These are phyloP conservation scores for Osmoderma eremita DNA, from an alignment of 2,888 invertebrate species.

Conservation along the genomic window DNA sequence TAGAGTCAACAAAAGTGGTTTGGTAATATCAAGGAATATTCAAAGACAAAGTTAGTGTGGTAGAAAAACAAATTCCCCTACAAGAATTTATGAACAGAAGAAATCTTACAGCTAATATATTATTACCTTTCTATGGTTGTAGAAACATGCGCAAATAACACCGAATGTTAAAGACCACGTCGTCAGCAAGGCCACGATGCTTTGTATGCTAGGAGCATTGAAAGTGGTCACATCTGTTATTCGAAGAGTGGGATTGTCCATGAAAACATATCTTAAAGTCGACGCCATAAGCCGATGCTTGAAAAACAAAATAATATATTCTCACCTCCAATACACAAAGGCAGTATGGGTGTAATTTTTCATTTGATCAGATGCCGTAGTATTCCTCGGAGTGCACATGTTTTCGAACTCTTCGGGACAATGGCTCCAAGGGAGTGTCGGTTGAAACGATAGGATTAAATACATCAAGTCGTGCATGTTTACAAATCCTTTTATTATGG, in stretches of 20 bases:
- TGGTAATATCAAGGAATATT: too few species aligned
- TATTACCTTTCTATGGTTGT: conserved; percentile 34
- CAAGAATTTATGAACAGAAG: not conserved
- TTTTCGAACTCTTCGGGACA: conserved; percentile 39
- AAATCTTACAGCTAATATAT: not conserved
- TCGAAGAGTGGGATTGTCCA: conserved; percentile 32
- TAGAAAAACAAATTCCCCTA: not conserved
- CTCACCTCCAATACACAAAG: conserved; percentile 43
- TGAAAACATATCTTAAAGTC: conserved; percentile 39
- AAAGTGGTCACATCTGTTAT: conserved; percentile 4
- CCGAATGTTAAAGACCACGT: conserved; percentile 38
- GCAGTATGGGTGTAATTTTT: conserved; percentile 6
- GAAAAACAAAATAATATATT: too few species aligned
- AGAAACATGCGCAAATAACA: conserved; percentile 24
- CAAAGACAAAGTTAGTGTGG: too few species aligned
- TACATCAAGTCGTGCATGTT: conserved; percentile 44
- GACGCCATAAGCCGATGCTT: too few species aligned
- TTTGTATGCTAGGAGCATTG: conserved; percentile 30
- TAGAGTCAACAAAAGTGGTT: too few species aligned
- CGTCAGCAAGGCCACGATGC: conserved; percentile 37
- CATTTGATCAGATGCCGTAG: not conserved
- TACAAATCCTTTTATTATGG: conserved; percentile 30
- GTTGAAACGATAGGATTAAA: conserved; percentile 41
- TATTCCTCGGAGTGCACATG: conserved; percentile 29
- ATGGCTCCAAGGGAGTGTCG: conserved; percentile 38